Evolutionary conservation across 2,888 invertebrate genomes (phyloP).

Genomic region (Platycnemis pennipes): DNA sequence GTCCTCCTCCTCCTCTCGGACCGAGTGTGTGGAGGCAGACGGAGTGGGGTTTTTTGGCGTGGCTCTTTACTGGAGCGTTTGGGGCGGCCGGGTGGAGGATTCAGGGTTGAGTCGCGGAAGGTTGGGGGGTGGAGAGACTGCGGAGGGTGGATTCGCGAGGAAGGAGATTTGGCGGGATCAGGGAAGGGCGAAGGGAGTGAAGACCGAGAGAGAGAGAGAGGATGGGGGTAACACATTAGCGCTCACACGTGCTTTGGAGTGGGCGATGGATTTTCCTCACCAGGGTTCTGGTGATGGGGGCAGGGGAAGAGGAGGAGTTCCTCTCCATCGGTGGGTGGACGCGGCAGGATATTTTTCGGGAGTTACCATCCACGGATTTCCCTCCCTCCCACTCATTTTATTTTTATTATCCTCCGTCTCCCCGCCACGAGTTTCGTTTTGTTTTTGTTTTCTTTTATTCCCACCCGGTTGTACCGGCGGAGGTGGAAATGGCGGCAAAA

Average conservation of each 20-base stretch:
- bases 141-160: not conserved
- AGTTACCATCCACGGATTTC: no score
- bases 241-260: not conserved
- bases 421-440: not conserved
- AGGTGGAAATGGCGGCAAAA: constrained; percentile 22
- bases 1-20: not conserved
- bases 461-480: not conserved
- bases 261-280: not conserved
- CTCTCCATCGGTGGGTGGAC: not conserved
- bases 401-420: not conserved
- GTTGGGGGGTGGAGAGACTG: not conserved
- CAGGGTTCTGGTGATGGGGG: not conserved
- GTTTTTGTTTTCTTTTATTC: not conserved
- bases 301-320: not conserved
- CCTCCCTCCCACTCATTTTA: not conserved
- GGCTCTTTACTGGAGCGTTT: not conserved
- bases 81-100: not conserved
- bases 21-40: not conserved
- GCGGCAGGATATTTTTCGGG: constrained; percentile 22
- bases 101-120: not conserved
- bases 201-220: not conserved
- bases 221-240: not conserved
- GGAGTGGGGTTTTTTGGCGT: not conserved
- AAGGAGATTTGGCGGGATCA: not conserved
- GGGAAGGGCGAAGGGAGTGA: not conserved